phyloP scores from a whole-genome alignment of 2,888 invertebrate species.

The Clistopyga incitator region DNA sequence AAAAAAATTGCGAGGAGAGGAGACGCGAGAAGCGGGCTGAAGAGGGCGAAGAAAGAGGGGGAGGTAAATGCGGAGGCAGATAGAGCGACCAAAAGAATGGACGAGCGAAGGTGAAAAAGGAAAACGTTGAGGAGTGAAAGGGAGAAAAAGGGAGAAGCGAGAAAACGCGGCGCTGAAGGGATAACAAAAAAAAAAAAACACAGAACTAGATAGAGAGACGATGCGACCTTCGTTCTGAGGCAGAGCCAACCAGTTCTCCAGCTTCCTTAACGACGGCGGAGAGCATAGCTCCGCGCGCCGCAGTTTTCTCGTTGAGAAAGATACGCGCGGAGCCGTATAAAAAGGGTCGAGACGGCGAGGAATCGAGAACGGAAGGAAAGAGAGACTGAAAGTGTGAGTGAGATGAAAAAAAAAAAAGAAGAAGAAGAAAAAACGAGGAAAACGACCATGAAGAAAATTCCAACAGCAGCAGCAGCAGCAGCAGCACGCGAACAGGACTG shows the following conservation, averaged over 20 bases:
- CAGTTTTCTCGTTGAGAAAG: conserved; percentile 59
- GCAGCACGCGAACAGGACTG: conserved; percentile 36
- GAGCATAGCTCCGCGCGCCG: conserved; percentile 38
- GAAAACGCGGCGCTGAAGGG: conserved; percentile 28
- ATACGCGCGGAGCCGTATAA: conserved; percentile 56
- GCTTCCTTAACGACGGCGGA: conserved; percentile 65
- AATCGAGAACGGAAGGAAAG: conserved; percentile 45
- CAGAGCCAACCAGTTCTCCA: conserved; percentile 40
- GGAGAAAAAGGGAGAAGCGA: conserved; percentile 9
- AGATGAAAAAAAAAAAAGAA: conserved; percentile 14
- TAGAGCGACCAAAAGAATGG: conserved; percentile 27
- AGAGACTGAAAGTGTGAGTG: conserved; percentile 18
- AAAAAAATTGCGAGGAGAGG: conserved; percentile 21
- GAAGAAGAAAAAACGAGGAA: too few species aligned
- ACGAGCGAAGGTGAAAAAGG: conserved; percentile 10
- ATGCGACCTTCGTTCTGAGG: conserved; percentile 48
- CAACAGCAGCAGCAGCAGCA: conserved; percentile 44
- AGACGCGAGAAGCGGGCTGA: background rate
- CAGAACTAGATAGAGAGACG: conserved; percentile 27
- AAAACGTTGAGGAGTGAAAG: conserved; percentile 21
- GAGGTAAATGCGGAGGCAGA: conserved; percentile 38
- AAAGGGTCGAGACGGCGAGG: conserved; percentile 50
- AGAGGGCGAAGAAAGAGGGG: background rate
- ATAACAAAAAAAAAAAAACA: conserved; percentile 30
- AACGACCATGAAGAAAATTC: conserved; percentile 34